These are phyloP conservation scores for Gadus chalcogrammus DNA, from an alignment of 2,113 vertebrate genomes.

Conservation along the genomic window DNA sequence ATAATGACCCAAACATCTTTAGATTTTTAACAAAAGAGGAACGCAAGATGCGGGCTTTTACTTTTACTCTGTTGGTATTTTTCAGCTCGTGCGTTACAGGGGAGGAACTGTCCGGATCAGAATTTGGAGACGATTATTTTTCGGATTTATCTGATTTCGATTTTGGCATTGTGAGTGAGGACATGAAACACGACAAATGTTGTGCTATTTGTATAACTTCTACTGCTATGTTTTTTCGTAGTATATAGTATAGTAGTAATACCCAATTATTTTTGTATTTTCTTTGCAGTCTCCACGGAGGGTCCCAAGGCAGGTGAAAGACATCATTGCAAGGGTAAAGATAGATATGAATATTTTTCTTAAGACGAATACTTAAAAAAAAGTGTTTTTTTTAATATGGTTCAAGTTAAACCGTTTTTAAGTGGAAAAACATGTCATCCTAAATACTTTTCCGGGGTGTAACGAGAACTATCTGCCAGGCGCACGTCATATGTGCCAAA, in stretches of 20 bases:
- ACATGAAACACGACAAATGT: too few species aligned
- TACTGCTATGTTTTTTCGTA: too few species aligned
- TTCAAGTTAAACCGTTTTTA: too few species aligned
- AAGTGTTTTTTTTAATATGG: too few species aligned
- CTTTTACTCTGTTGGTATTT: constrained; percentile 21
- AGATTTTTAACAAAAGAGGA: constrained; percentile 16
- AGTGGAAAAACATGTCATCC: too few species aligned
- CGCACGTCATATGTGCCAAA: too few species aligned
- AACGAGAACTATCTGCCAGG: too few species aligned
- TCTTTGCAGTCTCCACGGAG: constrained; percentile 61
- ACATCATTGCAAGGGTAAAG: constrained; percentile 59
- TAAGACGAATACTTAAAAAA: too few species aligned
- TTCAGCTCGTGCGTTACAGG: constrained; percentile 21
- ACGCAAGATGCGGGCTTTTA: constrained; percentile 41
- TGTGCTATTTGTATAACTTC: too few species aligned
- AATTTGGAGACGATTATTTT: constrained; percentile 36
- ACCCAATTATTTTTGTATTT: fast-evolving
- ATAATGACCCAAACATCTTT: constrained; percentile 30
- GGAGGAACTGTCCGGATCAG: constrained; percentile 27
- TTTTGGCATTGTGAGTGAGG: constrained; percentile 53
- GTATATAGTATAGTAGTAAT: too few species aligned
- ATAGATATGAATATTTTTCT: background rate
- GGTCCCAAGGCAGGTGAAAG: constrained; percentile 67
- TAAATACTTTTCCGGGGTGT: too few species aligned
- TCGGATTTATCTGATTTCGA: constrained; percentile 47